Evolutionary conservation across 2,797 vertebrate species (phyloP).

Genomic region (Chiloscyllium punctatum): DNA sequence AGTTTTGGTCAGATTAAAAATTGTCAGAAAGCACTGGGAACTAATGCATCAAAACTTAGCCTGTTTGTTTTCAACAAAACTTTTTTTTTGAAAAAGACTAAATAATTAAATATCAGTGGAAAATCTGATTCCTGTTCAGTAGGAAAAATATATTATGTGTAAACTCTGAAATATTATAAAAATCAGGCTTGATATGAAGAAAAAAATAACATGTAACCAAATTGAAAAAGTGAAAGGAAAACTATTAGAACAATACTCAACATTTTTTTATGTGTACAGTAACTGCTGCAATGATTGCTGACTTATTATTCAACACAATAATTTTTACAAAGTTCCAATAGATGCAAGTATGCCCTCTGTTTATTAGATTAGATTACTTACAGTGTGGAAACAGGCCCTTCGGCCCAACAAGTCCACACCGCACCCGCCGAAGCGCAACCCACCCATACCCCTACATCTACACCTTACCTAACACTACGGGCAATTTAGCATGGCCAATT

Average conservation of each 20-base stretch:
- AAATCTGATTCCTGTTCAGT: not conserved
- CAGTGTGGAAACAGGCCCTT: no score
- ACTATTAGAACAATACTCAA: not conserved
- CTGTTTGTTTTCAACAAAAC: not conserved
- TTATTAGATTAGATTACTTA: no score
- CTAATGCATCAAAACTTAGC: not conserved
- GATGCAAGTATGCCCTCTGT: not conserved
- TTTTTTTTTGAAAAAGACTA: not conserved
- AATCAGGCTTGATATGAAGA: not conserved
- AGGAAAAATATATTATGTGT: not conserved
- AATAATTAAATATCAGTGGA: not conserved
- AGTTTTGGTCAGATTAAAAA: not conserved
- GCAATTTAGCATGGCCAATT: no score
- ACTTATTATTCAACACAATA: not conserved
- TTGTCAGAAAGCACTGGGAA: not conserved
- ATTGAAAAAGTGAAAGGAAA: not conserved
- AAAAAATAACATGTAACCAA: not conserved
- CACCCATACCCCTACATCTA: no score
- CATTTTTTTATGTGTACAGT: not conserved
- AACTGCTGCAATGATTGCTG: not conserved
- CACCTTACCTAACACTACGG: no score
- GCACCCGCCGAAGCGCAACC: no score
- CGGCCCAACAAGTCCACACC: no score
- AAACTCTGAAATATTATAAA: not conserved
- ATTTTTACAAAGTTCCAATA: not conserved